Base-by-base conservation (phyloP, 2,113 vertebrate species). In the Paraplagusia blochii region DNA sequence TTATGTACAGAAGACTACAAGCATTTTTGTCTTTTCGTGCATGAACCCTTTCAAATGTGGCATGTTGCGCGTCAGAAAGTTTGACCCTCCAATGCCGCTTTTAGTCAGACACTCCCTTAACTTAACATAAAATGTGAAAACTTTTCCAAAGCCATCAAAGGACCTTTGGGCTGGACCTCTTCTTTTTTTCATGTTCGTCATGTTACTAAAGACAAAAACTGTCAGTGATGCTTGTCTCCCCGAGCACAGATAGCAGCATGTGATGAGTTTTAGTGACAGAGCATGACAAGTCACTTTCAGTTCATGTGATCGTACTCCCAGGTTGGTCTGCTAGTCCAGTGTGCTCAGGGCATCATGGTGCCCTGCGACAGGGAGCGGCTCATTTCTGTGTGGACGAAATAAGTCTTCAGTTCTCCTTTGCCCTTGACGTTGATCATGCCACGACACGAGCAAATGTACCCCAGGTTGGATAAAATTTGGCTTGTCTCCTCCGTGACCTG, bases 371-470 rank as follows among this genome's bases (percentile, higher is more conserved):
- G 92, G 53, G 96, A 96, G 65, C 94, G 88, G 59, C 93, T 94
- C 93, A 97, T 96, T 87, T 99, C 97, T 0, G 95, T 97, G 90
- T 95, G 94, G 54, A 98, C 95, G 71, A 96, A 99, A 85, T 92
- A 99, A 6, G 96, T 99, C 88, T 94, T 96, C 80, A 99, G 68
- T 35, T 99, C 95, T 40, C 96, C 97, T 83, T 99, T 99, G 51
- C 97, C 97, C 85, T 99, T 99, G 49, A 99, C 97, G 0, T 98
- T 99, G 85, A 99, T 98, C 79, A 98, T 92, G 56, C 97, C 97
- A 12, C 97, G 92, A 62, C 97, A 99, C 0, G 94, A 93, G 76
- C 97, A 98, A 53, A 93, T 89, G 86, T 99, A 99, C 0, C 97
- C 97, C 4, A 99, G 79, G 0, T 88, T 90, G 61, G 93, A 88